phyloP scores from a whole-genome alignment of 2,888 invertebrate genomes.

The Elegia similella region DNA sequence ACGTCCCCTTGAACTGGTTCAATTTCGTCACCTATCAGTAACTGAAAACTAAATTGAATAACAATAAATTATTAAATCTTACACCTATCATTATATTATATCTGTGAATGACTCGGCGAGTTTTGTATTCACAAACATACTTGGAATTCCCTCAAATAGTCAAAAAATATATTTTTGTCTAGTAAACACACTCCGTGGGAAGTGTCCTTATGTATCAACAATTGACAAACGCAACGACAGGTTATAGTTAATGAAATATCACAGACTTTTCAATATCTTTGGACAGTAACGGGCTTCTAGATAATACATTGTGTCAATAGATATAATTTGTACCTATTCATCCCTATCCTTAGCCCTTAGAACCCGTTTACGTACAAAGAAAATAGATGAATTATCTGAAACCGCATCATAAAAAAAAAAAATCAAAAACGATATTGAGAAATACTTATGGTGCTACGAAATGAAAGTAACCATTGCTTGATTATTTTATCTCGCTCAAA shows the following conservation, averaged over 20 bases:
- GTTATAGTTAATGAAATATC: constrained; percentile 78
- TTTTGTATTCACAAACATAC: constrained; percentile 73
- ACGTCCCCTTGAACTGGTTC: constrained; percentile 79
- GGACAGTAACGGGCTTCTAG: constrained; percentile 77
- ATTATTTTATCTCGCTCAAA: constrained; percentile 65
- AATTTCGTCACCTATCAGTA: constrained; percentile 78
- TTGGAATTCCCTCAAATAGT: constrained; percentile 78
- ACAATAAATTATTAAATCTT: constrained; percentile 82
- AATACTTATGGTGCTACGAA: constrained; percentile 69
- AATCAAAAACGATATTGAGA: constrained; percentile 58
- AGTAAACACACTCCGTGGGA: constrained; percentile 67
- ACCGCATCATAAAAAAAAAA: constrained; percentile 63
- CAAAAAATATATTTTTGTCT: constrained; percentile 82
- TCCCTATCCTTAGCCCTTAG: constrained; percentile 55
- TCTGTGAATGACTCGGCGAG: constrained; percentile 74
- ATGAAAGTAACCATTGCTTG: constrained; percentile 66
- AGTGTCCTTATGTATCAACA: constrained; percentile 77
- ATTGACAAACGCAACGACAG: constrained; percentile 82
- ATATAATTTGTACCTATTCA: constrained; percentile 67
- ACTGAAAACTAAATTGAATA: constrained; percentile 80
- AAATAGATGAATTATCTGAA: constrained; percentile 70
- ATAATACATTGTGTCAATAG: constrained; percentile 47
- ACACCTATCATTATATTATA: constrained; percentile 74
- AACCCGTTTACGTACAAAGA: constrained; percentile 77
- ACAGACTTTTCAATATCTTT: constrained; percentile 81